Evolutionary conservation across 2,888 invertebrate genomes (phyloP).

Genomic region (Stenolophus ochropezus): DNA sequence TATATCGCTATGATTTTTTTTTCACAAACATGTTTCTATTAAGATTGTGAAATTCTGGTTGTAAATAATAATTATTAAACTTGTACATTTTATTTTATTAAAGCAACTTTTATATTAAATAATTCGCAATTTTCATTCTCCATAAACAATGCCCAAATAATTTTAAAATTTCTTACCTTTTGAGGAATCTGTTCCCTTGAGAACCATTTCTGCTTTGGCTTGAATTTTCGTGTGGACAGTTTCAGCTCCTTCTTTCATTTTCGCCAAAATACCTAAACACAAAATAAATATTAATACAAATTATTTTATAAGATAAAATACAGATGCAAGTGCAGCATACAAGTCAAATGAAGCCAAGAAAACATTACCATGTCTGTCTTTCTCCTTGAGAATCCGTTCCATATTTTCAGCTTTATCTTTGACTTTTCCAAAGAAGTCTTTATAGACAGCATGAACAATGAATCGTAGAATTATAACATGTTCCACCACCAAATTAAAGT

Average conservation of each 20-base stretch:
- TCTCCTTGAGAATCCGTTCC: constrained; percentile 93
- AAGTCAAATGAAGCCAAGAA: constrained; percentile 32
- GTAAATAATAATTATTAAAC: too few species aligned
- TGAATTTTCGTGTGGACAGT: constrained; percentile 94
- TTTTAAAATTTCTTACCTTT: constrained; percentile 75
- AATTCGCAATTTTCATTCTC: too few species aligned
- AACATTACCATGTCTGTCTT: constrained; percentile 83
- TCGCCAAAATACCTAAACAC: constrained; percentile 88
- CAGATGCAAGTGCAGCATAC: constrained; percentile 53
- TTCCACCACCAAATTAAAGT: constrained; percentile 33
- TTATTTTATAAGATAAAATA: not conserved
- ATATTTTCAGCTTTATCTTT: constrained; percentile 97
- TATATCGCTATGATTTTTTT: not conserved
- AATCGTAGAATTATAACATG: constrained; percentile 39
- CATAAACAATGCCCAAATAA: too few species aligned
- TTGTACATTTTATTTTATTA: constrained; percentile 24
- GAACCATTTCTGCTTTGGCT: constrained; percentile 90
- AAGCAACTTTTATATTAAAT: constrained; percentile 6
- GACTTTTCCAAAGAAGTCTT: constrained; percentile 96
- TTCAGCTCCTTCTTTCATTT: constrained; percentile 97
- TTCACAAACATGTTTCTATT: too few species aligned
- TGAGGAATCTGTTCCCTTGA: constrained; percentile 78
- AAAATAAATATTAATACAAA: constrained; percentile 22
- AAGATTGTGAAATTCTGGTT: too few species aligned
- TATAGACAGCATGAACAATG: constrained; percentile 59